A percentile compares a stretch with the other conserved stretches of the same genome.
phyloP scores from a whole-genome alignment of 2,113 vertebrate species.

The Euleptes europaea region DNA sequence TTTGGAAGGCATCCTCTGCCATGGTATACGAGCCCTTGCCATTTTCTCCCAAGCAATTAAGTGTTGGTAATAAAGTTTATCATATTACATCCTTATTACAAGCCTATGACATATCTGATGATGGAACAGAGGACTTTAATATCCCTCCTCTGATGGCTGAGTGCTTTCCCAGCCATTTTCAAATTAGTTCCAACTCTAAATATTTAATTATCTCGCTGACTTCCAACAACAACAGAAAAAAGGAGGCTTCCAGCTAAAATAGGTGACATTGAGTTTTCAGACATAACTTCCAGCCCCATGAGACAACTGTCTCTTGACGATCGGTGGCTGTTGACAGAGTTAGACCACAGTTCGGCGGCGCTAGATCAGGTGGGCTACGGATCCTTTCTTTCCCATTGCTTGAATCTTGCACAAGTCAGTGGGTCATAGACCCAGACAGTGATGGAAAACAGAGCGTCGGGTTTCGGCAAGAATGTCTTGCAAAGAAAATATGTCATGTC shows the following conservation, averaged over 20 bases:
- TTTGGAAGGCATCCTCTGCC: neutral
- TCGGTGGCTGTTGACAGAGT: neutral
- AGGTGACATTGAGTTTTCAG: conserved; percentile 20
- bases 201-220: conserved; percentile 64
- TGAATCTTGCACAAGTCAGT: too few relatives aligned
- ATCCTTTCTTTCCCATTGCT: neutral
- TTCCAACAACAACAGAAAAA: conserved; percentile 27
- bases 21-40: conserved; percentile 33
- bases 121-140: conserved; percentile 53
- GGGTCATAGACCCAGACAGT: neutral
- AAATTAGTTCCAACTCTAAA: conserved; percentile 55
- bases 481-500: neutral
- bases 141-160: conserved; percentile 37
- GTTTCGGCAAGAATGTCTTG: neutral
- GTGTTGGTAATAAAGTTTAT: conserved; percentile 54
- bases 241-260: neutral
- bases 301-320: conserved; percentile 1
- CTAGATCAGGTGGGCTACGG: neutral
- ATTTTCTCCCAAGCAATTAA: conserved; percentile 57
- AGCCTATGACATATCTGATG: conserved; percentile 56
- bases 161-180: conserved; percentile 63
- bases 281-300: conserved; percentile 34
- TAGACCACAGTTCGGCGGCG: too few relatives aligned
- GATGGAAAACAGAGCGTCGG: neutral
- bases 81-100: conserved; percentile 52